These are phyloP conservation scores for Tipula helvola DNA, from an alignment of 2,888 invertebrate genomes.

Conservation along the genomic window DNA sequence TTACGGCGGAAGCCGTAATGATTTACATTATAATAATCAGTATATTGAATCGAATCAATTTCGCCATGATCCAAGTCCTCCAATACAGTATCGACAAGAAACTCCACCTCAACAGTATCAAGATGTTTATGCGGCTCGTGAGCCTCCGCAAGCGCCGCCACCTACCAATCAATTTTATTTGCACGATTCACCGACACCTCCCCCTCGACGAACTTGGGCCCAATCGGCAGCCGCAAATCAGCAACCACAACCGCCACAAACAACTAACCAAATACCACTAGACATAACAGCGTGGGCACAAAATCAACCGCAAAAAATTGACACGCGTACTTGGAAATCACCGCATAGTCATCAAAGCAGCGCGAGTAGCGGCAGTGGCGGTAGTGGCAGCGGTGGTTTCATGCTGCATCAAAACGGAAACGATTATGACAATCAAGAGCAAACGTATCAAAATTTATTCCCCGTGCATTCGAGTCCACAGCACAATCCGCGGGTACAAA, in stretches of 20 bases:
- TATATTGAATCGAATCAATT: slow-evolving; percentile 16
- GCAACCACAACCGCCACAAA: slow-evolving; percentile 18
- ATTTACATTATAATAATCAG: slow-evolving; percentile 5
- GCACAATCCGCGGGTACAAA: slow-evolving; percentile 42
- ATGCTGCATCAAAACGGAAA: slow-evolving; percentile 58
- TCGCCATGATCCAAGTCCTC: slow-evolving; percentile 13
- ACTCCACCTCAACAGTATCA: slow-evolving; percentile 20
- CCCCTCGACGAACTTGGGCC: slow-evolving; percentile 55
- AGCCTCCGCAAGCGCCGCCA: slow-evolving; percentile 23
- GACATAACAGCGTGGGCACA: slow-evolving; percentile 34
- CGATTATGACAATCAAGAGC: slow-evolving; percentile 42
- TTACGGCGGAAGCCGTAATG: slow-evolving; percentile 18
- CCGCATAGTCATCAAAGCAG: slow-evolving; percentile 18
- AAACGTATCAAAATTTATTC: slow-evolving; percentile 34
- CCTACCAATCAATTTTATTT: slow-evolving; percentile 57
- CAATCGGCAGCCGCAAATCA: slow-evolving; percentile 37
- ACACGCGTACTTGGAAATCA: slow-evolving; percentile 37
- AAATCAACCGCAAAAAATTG: slow-evolving; percentile 22
- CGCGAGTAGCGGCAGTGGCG: slow-evolving; percentile 17
- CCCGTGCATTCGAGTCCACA: slow-evolving; percentile 49
- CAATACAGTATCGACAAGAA: slow-evolving; percentile 23
- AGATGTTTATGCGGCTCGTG: background rate
- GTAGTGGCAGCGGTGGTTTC: slow-evolving; percentile 34
- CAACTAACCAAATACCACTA: slow-evolving; percentile 23
- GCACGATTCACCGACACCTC: slow-evolving; percentile 49